Percentiles rank a stretch among this genome's conserved stretches.
Conservation (phyloP, 1,140 invertebrate genomes). For the Nasonia giraulti region DNA sequence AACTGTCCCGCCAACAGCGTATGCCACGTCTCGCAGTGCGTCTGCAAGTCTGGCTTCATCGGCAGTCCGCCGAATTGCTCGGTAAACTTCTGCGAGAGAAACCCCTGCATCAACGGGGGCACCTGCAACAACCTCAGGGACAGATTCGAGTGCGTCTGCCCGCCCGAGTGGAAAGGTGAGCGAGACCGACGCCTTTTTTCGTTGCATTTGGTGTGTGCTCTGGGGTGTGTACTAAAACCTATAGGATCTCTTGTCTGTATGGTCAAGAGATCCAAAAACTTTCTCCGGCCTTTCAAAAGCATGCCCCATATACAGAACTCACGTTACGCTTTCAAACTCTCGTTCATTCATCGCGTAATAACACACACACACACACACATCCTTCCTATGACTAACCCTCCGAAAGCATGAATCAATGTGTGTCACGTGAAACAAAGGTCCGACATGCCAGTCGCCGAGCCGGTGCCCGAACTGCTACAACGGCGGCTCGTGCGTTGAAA, state of each 20-base stretch:
- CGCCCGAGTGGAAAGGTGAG: constrained; percentile 81
- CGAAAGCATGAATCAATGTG: neutral
- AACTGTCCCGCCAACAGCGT: constrained; percentile 76
- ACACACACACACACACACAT: neutral
- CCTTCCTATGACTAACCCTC: no score
- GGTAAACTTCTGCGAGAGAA: constrained; percentile 77
- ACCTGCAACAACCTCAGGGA: constrained; percentile 76
- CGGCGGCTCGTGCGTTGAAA: constrained; percentile 77
- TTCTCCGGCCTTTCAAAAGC: no score
- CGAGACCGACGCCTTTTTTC: neutral
- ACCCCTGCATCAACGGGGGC: constrained; percentile 79
- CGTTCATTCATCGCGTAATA: no score
- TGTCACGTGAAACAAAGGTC: constrained; percentile 52
- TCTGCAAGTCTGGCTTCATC: constrained; percentile 82
- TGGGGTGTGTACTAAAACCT: neutral
- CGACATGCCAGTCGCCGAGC: constrained; percentile 58
- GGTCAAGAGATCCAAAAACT: no score
- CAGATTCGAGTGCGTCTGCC: constrained; percentile 81
- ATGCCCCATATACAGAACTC: no score
- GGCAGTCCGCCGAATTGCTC: constrained; percentile 81
- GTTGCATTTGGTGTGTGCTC: neutral
- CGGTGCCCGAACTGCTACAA: constrained; percentile 76
- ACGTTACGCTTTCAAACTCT: no score
- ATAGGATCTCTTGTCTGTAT: neutral
- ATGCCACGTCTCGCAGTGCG: constrained; percentile 78